Base-by-base conservation (phyloP, 2,888 invertebrate species). In the Meganola albula region DNA sequence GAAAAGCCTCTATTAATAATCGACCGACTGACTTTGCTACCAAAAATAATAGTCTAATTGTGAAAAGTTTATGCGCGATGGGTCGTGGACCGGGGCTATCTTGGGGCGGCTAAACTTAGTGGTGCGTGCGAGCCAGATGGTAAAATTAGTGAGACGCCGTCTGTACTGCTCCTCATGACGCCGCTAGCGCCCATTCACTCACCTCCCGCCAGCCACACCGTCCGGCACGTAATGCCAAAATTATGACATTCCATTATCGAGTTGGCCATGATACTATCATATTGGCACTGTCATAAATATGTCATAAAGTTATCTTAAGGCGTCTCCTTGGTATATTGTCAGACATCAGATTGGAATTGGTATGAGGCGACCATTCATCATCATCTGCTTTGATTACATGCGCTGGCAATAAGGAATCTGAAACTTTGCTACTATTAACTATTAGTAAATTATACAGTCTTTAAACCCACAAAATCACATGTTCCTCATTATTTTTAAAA, bases 31-130 rank as follows among this genome's bases (percentile, higher is more conserved):
- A 85, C 86, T 84, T 85, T 79, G 85, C 85, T 85, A 86, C 86
- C 87, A 84, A 87, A 87, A 87, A 87, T 87, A 87, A 87, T 87
- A 85, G 87, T 87, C 87, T 87, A 87, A 87, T 87, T 87, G 84
- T 84, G 87, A 86, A 84, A 85, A 85, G 85, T 85, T 85, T 84
- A 84, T 85, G 83, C 82, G 82, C 78, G 86, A 84, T 84, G 85
- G 85, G 79, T 84, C 84, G 85, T 80, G 85, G 85, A 85, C 83
- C 84, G 83, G 69, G 72, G 84, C 86, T 86, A 86, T 87, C 87
- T 87, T 83, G 84, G 82, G 83, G 84, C 80, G 78, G 85, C 87
- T 87, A 87, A 79, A 86, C 87, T 87, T 87, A 87, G 85, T 84
- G 85, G 86, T 82, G 83, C 75, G 82, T 77, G 65, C 69, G 77